Percentiles rank a stretch among this genome's conserved stretches.
Evolutionary conservation across 2,888 invertebrate species (phyloP).

Genomic region (Xiphydria camelus): DNA sequence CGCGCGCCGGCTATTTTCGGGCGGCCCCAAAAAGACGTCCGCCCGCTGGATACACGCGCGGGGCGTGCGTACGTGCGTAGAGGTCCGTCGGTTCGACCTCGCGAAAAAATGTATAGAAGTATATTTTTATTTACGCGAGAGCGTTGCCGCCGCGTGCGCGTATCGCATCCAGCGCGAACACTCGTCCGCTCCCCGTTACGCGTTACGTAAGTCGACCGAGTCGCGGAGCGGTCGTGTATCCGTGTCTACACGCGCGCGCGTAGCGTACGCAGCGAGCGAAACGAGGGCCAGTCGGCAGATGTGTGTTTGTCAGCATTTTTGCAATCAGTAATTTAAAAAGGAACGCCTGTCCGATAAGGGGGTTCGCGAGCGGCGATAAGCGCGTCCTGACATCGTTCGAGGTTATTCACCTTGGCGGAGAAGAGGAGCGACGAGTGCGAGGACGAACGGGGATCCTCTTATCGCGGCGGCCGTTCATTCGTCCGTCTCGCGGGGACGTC

Average conservation of each 20-base stretch:
- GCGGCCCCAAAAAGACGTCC: too few relatives aligned
- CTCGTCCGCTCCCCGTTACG: too few relatives aligned
- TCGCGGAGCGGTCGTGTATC: neutral
- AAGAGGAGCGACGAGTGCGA: constrained; percentile 8
- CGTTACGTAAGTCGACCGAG: neutral
- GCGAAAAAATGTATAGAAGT: too few relatives aligned
- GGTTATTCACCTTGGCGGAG: constrained; percentile 53
- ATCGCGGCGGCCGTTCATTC: too few relatives aligned
- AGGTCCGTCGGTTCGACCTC: too few relatives aligned
- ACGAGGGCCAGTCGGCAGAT: neutral
- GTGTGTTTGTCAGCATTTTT: constrained; percentile 1
- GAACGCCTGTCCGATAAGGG: constrained; percentile 41
- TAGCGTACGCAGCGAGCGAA: neutral
- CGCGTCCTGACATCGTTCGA: constrained; percentile 50
- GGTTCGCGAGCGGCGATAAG: constrained; percentile 43
- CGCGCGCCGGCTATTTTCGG: too few relatives aligned
- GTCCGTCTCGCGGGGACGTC: constrained; percentile 35
- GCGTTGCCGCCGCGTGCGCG: constrained; percentile 3
- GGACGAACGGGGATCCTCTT: constrained; percentile 22
- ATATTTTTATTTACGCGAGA: neutral
- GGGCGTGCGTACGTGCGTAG: constrained; percentile 12
- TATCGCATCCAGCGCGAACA: constrained; percentile 3
- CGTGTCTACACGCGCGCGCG: too few relatives aligned
- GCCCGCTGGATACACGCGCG: too few relatives aligned
- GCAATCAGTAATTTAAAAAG: constrained; percentile 3